phyloP scores from a whole-genome alignment of 2,113 vertebrate genomes.

The Vimba vimba region DNA sequence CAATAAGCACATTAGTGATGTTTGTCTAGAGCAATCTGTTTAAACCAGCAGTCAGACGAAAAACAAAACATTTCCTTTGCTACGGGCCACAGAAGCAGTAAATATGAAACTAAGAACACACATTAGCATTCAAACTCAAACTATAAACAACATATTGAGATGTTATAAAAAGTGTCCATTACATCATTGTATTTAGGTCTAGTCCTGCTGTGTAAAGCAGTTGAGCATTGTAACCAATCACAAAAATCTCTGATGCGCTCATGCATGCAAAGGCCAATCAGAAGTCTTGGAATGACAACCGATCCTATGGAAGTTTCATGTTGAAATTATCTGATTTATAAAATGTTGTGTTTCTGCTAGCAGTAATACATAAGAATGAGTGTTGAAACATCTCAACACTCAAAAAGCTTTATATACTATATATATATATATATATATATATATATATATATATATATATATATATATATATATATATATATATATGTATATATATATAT shows the following conservation, averaged over 20 bases:
- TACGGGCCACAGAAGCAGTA: background rate
- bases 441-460: too few relatives aligned
- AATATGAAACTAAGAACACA: conserved; percentile 23
- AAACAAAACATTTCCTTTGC: conserved; percentile 3
- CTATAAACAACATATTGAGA: conserved; percentile 7
- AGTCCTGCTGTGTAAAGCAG: background rate
- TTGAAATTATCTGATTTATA: background rate
- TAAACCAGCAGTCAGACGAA: background rate
- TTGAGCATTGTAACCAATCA: background rate
- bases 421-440: too few relatives aligned
- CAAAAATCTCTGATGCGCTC: background rate
- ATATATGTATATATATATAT: too few relatives aligned
- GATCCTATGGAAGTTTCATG: background rate
- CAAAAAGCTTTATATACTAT: background rate
- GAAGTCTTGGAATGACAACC: too few relatives aligned
- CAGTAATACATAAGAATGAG: background rate
- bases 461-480: too few relatives aligned
- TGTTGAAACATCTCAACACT: background rate
- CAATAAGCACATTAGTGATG: conserved; percentile 42
- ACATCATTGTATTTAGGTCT: background rate
- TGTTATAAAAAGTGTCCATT: background rate
- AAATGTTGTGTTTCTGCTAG: background rate
- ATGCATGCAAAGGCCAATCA: background rate
- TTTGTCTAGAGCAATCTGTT: conserved; percentile 24
- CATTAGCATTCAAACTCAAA: conserved; percentile 14